Evolutionary conservation across 64 coral and sea anemone species (phyloP).

Genomic region (Pocillopora damicornis): DNA sequence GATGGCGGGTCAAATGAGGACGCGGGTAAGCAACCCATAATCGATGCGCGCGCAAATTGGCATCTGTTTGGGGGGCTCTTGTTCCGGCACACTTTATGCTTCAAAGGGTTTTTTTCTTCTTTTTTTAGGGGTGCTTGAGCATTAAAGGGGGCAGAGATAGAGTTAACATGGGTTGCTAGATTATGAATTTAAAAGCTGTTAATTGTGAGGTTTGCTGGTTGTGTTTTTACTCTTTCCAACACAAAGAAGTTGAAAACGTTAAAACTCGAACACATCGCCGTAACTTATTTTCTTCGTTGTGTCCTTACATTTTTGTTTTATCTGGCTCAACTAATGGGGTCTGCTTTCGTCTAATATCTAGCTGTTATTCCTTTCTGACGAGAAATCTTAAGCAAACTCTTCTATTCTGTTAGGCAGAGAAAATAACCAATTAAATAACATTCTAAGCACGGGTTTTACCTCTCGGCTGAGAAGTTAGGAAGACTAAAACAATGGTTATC

Average conservation of each 20-base stretch:
- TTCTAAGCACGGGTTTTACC: too few species aligned
- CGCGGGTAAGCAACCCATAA: constrained; percentile 74
- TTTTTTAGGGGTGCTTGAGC: not conserved
- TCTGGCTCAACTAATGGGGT: not conserved
- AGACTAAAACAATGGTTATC: not conserved
- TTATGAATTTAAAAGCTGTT: too few species aligned
- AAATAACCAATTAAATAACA: too few species aligned
- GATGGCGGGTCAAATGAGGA: constrained; percentile 99
- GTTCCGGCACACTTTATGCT: not conserved
- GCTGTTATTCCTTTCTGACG: too few species aligned
- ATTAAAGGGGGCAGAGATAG: not conserved
- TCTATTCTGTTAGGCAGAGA: too few species aligned
- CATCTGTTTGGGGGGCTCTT: not conserved
- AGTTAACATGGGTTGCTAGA: not conserved
- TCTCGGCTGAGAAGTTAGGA: too few species aligned
- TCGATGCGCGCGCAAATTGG: constrained; percentile 19
- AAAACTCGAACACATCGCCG: not conserved
- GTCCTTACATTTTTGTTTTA: not conserved
- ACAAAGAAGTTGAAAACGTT: not conserved
- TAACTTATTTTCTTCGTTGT: not conserved
- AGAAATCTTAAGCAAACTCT: too few species aligned
- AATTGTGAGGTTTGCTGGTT: too few species aligned
- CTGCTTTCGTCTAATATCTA: too few species aligned
- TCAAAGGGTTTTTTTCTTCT: not conserved
- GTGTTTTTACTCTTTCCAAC: too few species aligned